Base-by-base conservation (phyloP, 2,113 vertebrate species). In the Chrysemys picta region DNA sequence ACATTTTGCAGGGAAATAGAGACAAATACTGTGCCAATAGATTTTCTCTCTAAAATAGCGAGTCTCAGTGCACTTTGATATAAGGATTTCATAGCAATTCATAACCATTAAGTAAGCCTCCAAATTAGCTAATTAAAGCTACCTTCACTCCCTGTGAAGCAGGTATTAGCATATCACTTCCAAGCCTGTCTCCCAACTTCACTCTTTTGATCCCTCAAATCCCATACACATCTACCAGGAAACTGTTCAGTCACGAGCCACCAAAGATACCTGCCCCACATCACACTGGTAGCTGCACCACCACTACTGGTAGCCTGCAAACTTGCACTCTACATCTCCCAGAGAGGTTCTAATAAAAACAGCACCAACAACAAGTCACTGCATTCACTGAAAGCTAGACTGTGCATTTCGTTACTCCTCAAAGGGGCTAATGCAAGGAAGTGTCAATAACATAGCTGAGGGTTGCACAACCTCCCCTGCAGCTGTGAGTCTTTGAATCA, bases 401-500 rank as follows among this genome's bases (percentile, higher is more conserved):
- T 53, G 81, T 0, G 0, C 81, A 80, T 47, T 3, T 6, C 14
- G 8, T 56, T 88, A 13, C 65, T 72, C 65, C 22, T 88, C 75
- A 79, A 86, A 80, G 38, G 8, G 27, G n/a, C 45, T 53, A 47
- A 16, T 16, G 6, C 59, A 52, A 81, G 49, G 56, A 84, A 92
- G 65, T 12, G 13, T 87, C 84, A 47, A 79, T 0, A 0, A 35
- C 17, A 29, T 53, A 57, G n/a, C 7, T 22, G 47, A 13, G 24
- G 25, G 24, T 76, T 76, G 22, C 24, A 87, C 54, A 90, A 85
- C 53, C 47, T 84, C 89, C 79, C 57, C 91, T 59, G 21, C 85
- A 95, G 92, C 93, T 50, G 52, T 49, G 45, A 78, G 80, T 88
- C 86, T 54, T 90, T 96, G 93, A 96, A 84, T 91, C 78, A 91